These are phyloP conservation scores for Orthosia incerta DNA, from an alignment of 2,888 invertebrate genomes.

Conservation along the genomic window DNA sequence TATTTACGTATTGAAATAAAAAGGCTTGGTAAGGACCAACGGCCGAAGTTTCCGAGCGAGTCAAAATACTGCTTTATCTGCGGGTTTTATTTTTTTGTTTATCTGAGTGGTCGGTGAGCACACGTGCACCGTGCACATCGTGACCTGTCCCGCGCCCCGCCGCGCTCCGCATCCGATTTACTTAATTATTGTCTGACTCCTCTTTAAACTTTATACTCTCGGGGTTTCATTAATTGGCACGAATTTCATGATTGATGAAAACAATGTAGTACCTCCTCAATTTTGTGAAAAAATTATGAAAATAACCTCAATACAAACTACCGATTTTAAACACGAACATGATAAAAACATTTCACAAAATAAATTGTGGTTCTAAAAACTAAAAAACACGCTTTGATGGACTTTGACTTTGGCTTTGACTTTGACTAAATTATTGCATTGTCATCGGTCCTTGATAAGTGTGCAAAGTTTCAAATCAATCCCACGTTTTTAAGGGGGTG, in stretches of 20 bases:
- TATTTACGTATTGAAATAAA: constrained; percentile 40
- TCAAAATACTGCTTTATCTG: constrained; percentile 66
- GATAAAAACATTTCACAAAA: background rate
- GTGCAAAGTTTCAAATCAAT: too few relatives aligned
- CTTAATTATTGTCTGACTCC: constrained; percentile 43
- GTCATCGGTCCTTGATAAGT: too few relatives aligned
- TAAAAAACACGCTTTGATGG: too few relatives aligned
- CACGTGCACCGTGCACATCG: constrained; percentile 74
- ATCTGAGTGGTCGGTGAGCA: constrained; percentile 58
- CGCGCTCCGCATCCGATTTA: constrained; percentile 58
- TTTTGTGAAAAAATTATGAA: background rate
- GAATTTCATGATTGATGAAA: background rate
- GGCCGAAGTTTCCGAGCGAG: constrained; percentile 50
- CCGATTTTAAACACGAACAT: background rate
- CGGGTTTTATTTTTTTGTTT: constrained; percentile 66
- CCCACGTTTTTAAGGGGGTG: too few relatives aligned
- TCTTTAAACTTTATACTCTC: constrained; percentile 21
- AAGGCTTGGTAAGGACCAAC: constrained; percentile 43
- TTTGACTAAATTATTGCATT: too few relatives aligned
- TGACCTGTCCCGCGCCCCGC: constrained; percentile 70
- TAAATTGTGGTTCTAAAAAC: too few relatives aligned
- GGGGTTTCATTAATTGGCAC: background rate
- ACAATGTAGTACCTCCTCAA: background rate
- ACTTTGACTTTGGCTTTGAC: too few relatives aligned
- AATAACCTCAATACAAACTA: background rate